A percentile compares a stretch with the other conserved stretches of the same genome.
Evolutionary conservation across 2,113 vertebrate species (phyloP).

Genomic region (Nanorana parkeri): DNA sequence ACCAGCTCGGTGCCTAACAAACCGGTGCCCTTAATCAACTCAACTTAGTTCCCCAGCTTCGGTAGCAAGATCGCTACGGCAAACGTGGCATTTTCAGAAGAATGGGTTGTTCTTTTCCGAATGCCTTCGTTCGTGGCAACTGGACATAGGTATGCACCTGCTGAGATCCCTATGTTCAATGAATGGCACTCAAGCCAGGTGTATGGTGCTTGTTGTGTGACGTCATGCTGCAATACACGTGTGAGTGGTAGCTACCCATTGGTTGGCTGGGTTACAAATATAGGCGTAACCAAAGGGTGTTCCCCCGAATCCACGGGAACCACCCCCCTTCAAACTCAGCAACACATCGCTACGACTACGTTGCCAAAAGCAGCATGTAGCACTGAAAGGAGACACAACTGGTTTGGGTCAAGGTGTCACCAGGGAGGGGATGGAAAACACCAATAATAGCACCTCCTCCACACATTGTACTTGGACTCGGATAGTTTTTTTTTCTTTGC

Average conservation of each 20-base stretch:
- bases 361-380: constrained; percentile 38
- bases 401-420: constrained; percentile 14
- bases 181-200: constrained; percentile 25
- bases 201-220: constrained; percentile 36
- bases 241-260: constrained; percentile 39
- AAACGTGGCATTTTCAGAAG: not conserved
- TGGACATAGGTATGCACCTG: not conserved
- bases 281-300: constrained; percentile 45
- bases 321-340: constrained; percentile 35
- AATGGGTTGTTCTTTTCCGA: not conserved
- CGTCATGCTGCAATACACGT: constrained; percentile 39
- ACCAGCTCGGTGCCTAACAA: not conserved
- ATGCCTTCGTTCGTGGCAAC: not conserved
- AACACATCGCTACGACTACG: constrained; percentile 32
- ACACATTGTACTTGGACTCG: not conserved
- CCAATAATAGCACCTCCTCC: not conserved
- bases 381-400: constrained; percentile 11
- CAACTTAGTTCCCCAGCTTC: not conserved
- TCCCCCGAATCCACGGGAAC: constrained; percentile 41
- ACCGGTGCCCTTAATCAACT: not conserved
- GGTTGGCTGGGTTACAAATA: constrained; percentile 38
- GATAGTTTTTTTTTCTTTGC: too few relatives aligned
- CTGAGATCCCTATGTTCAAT: not conserved
- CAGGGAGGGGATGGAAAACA: not conserved
- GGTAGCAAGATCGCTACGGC: not conserved